Conservation (phyloP, 2,113 vertebrate genomes). For the Phoxinus phoxinus region DNA sequence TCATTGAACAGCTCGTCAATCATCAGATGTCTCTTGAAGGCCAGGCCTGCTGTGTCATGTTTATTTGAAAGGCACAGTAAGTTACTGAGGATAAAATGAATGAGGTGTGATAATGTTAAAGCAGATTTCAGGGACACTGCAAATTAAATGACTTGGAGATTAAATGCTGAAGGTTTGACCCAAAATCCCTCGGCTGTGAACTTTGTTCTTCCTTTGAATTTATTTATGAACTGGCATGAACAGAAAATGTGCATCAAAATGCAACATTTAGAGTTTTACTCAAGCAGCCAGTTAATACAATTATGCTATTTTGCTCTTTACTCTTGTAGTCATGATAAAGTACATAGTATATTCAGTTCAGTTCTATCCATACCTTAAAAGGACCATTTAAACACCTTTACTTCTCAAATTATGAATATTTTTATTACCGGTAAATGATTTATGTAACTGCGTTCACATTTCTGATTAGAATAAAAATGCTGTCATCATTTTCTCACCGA, state of each 20-base stretch:
- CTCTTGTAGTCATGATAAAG: not conserved
- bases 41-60: not conserved
- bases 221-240: not conserved
- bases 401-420: not conserved
- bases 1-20: not conserved
- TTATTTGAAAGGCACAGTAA: slow-evolving; percentile 32
- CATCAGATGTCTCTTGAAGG: not conserved
- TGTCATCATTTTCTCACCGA: not conserved
- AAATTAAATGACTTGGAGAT: not conserved
- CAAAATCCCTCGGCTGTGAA: not conserved
- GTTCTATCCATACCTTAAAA: not conserved
- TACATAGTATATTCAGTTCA: not conserved
- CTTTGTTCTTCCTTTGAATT: not conserved
- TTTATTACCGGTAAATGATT: not conserved
- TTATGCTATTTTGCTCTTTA: not conserved
- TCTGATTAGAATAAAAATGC: not conserved
- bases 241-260: not conserved
- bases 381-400: not conserved
- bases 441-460: not conserved
- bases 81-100: slow-evolving; percentile 33
- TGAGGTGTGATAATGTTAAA: not conserved
- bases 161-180: slow-evolving; percentile 2
- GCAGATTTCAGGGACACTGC: slow-evolving; percentile 18
- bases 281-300: not conserved
- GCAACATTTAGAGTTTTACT: not conserved